Evolutionary conservation across 2,113 vertebrate genomes (phyloP), one percentile per base, ranked within the genome.

Genomic region (Ameiurus melas): DNA sequence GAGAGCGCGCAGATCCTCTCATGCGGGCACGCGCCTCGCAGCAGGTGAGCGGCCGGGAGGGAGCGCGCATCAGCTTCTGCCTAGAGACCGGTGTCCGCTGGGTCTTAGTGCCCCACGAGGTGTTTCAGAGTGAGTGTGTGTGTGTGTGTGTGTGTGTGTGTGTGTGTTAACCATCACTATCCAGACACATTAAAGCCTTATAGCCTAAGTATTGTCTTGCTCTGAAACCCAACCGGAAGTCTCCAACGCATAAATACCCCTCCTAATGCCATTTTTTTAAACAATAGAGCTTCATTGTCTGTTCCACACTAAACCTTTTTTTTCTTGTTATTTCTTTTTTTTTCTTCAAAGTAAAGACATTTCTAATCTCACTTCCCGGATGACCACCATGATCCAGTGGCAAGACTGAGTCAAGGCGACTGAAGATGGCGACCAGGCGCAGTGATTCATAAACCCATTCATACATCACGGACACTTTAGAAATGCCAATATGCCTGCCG

Each of bases 1-100:
- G 90, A 20, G 86, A 80, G 30, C 90, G 88, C 90, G 90, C 88
- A 78, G 19, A 33, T 6, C 4, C 77, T 58, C 60, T 77, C 13
- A 75, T 13, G 43, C 68, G 79, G 55, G 79, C 5, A 25, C 80
- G 68, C 77, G 53, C 84, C 19, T 36, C 19, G 53, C 77, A 79
- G 89, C 84, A 90, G 89, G 89, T 86, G 89, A 86, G 57, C 16
- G 30, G 7, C 70, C 1, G 27, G 33, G 57, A 78, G 68, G 43
- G 82, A 80, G 53, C 87, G 90, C 90, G 85, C 82, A 47, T 79
- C 51, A 22, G 60, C 68, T 57, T 51, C 66, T 55, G 58, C 39
- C 84, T n/a, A 64, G 39, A 27, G 47, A 79, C 25, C 13, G 58
- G n/a, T 27, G 33, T 89, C 89, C 57, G 62, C 81, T 14, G 75